phyloP scores from a whole-genome alignment of 1,140 invertebrate species.

The Melitaea cinxia region DNA sequence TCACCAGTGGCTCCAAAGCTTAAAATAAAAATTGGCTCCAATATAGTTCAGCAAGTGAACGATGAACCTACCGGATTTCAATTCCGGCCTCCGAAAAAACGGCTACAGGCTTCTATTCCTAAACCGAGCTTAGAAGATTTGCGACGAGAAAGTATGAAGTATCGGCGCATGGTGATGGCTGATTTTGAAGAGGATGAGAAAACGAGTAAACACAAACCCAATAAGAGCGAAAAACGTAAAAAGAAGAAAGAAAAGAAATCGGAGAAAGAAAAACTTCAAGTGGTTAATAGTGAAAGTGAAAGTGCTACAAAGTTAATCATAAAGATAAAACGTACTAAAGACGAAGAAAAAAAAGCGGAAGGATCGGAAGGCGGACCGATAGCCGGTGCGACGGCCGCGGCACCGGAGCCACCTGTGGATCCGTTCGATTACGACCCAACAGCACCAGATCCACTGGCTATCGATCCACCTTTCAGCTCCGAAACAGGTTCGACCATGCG shows the following conservation, averaged over 20 bases:
- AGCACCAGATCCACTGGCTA: conserved; percentile 70
- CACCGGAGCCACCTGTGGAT: conserved; percentile 60
- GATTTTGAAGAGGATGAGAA: conserved; percentile 86
- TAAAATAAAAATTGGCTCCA: conserved; percentile 91
- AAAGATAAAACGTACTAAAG: conserved; percentile 72
- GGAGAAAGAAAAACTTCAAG: conserved; percentile 83
- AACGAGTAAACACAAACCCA: conserved; percentile 82
- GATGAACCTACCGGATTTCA: conserved; percentile 81
- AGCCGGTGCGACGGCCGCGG: conserved; percentile 52
- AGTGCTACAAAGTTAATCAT: conserved; percentile 86
- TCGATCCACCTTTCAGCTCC: conserved; percentile 73
- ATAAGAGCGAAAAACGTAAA: conserved; percentile 85
- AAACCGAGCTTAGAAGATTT: conserved; percentile 87
- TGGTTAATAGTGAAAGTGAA: conserved; percentile 83
- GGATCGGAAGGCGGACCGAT: conserved; percentile 35
- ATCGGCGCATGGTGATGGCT: conserved; percentile 90
- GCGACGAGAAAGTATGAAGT: conserved; percentile 93
- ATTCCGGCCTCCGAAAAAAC: conserved; percentile 91
- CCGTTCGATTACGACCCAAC: conserved; percentile 78
- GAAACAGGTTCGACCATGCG: conserved; percentile 73
- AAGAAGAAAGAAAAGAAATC: conserved; percentile 85
- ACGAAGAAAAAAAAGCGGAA: conserved; percentile 47
- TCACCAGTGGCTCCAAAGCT: conserved; percentile 85
- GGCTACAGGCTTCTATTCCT: conserved; percentile 83
- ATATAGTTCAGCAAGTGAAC: conserved; percentile 78